Conservation (phyloP, 2,797 vertebrate species). For the Streptopelia turtur region DNA sequence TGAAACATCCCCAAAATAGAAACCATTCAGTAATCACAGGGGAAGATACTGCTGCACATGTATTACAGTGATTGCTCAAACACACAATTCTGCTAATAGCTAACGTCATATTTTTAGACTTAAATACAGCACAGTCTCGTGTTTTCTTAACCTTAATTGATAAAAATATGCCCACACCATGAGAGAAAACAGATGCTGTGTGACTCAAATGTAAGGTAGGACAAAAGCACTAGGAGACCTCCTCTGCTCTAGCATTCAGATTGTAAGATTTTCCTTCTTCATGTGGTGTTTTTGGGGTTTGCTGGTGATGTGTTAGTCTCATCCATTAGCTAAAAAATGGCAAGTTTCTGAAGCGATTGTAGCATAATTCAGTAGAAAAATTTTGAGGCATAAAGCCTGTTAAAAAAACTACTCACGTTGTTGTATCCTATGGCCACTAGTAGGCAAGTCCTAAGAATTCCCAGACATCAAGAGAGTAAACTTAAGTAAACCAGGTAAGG, state of each 20-base stretch:
- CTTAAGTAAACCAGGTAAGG: neutral
- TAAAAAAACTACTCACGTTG: rapidly evolving
- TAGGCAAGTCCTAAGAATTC: neutral
- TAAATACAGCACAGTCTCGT: neutral
- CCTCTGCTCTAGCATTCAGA: neutral
- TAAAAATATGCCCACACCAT: neutral
- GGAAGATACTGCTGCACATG: neutral
- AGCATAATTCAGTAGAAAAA: neutral
- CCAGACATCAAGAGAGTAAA: neutral
- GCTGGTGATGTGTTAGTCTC: neutral
- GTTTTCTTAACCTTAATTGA: neutral
- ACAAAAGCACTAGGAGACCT: neutral
- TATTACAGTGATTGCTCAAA: neutral
- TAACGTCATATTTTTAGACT: neutral
- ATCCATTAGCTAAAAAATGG: neutral
- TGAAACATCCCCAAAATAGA: slow-evolving; percentile 45
- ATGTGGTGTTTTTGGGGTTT: neutral
- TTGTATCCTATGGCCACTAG: neutral
- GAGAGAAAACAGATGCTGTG: neutral
- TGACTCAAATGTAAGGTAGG: neutral
- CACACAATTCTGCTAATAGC: neutral
- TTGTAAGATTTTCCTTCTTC: neutral
- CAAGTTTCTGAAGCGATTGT: neutral
- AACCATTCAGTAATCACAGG: slow-evolving; percentile 26
- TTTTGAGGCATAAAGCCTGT: neutral